A percentile compares a stretch with the other conserved stretches of the same genome.
phyloP scores from a whole-genome alignment of 2,113 vertebrate species.

The Rhinolophus ferrumequinum region DNA sequence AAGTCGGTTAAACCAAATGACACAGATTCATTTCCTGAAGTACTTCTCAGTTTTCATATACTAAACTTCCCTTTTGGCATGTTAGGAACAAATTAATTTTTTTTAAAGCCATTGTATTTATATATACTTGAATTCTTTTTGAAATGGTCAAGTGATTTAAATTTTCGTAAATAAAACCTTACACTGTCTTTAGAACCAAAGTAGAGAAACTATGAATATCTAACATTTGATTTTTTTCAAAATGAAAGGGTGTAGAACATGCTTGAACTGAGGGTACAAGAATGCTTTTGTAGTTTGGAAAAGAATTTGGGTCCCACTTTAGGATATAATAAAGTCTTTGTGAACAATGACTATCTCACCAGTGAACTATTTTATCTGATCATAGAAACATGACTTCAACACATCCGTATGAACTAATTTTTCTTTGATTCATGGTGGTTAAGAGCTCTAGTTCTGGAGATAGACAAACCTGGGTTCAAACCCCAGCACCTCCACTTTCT shows the following conservation, averaged over 20 bases:
- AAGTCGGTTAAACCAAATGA: neutral
- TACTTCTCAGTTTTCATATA: neutral
- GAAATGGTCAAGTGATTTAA: neutral
- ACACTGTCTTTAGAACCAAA: neutral
- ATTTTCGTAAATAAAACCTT: slow-evolving; percentile 1
- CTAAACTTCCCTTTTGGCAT: neutral
- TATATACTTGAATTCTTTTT: neutral
- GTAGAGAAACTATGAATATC: neutral
- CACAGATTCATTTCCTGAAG: neutral
- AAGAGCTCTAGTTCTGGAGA: neutral
- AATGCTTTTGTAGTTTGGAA: neutral
- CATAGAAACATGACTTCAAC: slow-evolving; percentile 17
- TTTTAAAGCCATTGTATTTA: neutral
- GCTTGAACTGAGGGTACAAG: neutral
- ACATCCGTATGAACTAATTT: neutral
- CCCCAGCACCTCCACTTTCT: neutral
- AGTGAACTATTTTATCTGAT: slow-evolving; percentile 40
- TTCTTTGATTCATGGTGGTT: slow-evolving; percentile 7
- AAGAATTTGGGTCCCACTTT: neutral
- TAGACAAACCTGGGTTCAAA: neutral
- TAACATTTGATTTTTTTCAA: no score
- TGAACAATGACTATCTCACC: slow-evolving; percentile 3
- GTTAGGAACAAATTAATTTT: neutral
- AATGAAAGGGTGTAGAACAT: neutral
- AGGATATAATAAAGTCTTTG: slow-evolving; percentile 18